Percentiles rank a stretch among this genome's conserved stretches.
Evolutionary conservation across 2,888 invertebrate species (phyloP).

Genomic region (Cheilosia soror): DNA sequence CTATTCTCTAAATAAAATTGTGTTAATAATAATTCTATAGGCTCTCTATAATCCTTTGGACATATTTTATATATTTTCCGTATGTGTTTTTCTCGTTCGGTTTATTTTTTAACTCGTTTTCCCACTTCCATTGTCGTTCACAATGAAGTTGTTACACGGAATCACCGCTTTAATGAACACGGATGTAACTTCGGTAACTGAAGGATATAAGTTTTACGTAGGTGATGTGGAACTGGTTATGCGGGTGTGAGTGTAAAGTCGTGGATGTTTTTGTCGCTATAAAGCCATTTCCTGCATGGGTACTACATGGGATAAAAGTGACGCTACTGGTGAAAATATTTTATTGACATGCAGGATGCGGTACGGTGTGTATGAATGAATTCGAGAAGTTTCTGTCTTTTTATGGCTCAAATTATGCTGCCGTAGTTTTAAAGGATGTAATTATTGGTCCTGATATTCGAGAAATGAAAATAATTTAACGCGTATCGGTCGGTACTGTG

Average conservation of each 20-base stretch:
- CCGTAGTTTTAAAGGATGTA: slow-evolving; percentile 35
- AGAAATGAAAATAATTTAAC: not conserved
- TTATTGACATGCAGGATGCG: slow-evolving; percentile 57
- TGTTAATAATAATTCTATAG: no score
- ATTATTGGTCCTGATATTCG: slow-evolving; percentile 13
- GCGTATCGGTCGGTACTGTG: not conserved
- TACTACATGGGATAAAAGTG: slow-evolving; percentile 49
- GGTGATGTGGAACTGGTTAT: slow-evolving; percentile 41
- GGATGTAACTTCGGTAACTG: slow-evolving; percentile 70
- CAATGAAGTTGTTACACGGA: slow-evolving; percentile 73
- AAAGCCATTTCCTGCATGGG: slow-evolving; percentile 60
- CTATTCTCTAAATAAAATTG: no score
- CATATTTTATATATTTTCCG: not conserved
- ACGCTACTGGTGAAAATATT: slow-evolving; percentile 58
- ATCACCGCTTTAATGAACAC: slow-evolving; percentile 74
- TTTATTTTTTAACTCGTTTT: slow-evolving; percentile 48
- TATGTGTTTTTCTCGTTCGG: not conserved
- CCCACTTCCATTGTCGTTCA: slow-evolving; percentile 58
- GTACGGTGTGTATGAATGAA: slow-evolving; percentile 31
- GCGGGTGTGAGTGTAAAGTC: slow-evolving; percentile 53
- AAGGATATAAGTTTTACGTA: slow-evolving; percentile 62
- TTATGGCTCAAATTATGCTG: slow-evolving; percentile 38
- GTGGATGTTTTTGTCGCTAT: slow-evolving; percentile 63
- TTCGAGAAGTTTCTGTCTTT: slow-evolving; percentile 21
- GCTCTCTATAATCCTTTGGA: not conserved